Conservation (phyloP, 2,888 invertebrate species). For the Agrochola lychnidis region DNA sequence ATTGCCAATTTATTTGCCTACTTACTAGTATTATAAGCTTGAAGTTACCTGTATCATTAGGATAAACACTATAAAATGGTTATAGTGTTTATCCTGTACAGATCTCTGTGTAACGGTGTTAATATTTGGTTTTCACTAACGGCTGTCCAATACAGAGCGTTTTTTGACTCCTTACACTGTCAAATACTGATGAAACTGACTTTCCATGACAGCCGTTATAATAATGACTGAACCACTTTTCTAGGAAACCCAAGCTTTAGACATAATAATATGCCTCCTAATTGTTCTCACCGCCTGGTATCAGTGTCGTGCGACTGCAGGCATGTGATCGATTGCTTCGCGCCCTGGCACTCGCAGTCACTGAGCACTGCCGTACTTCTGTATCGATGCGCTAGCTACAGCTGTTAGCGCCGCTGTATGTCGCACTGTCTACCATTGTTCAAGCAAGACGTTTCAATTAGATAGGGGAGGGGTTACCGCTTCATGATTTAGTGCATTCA, state of each 20-base stretch:
- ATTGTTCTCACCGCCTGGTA: neutral
- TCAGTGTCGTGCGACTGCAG: neutral
- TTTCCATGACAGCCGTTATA: neutral
- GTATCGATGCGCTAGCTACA: neutral
- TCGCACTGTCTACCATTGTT: neutral
- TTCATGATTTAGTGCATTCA: neutral
- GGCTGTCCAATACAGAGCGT: neutral
- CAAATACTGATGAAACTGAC: neutral
- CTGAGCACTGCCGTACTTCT: neutral
- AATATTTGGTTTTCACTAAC: neutral
- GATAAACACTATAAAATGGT: neutral
- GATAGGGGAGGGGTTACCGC: neutral
- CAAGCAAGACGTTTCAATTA: neutral
- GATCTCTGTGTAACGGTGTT: neutral
- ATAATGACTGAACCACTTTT: neutral
- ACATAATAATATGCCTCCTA: neutral
- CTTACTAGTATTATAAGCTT: neutral
- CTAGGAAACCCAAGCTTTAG: neutral
- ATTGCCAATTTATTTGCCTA: neutral
- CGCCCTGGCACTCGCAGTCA: neutral
- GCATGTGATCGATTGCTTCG: constrained; percentile 17
- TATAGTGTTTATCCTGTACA: neutral
- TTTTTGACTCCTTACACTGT: neutral
- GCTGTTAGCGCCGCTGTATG: neutral
- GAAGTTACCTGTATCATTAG: neutral